Conservation (phyloP, 2,888 invertebrate species). For the Philhelius pedissequus region DNA sequence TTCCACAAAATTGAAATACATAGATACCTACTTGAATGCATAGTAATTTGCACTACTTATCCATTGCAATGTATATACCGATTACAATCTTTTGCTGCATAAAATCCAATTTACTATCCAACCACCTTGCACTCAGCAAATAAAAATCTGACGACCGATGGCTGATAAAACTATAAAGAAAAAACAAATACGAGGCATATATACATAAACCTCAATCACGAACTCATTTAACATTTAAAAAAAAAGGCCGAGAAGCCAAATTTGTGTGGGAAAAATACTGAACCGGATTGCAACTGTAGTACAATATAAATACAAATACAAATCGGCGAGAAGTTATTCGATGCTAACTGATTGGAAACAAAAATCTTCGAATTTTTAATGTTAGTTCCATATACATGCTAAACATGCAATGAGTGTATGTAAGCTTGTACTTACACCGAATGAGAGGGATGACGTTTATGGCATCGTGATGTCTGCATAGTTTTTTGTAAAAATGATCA, state of each 20-base stretch:
- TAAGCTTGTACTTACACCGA: not conserved
- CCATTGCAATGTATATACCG: constrained; percentile 7
- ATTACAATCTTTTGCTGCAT: not conserved
- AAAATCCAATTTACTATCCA: not conserved
- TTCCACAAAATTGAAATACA: constrained; percentile 4
- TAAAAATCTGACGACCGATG: not conserved
- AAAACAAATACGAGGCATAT: not conserved
- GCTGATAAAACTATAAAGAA: not conserved
- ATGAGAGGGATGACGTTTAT: constrained; percentile 12
- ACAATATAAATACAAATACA: too few species aligned
- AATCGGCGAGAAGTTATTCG: not conserved
- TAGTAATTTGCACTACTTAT: constrained; percentile 9
- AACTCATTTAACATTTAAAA: constrained; percentile 18
- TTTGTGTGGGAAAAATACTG: constrained; percentile 6
- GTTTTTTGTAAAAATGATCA: not conserved
- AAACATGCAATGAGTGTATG: not conserved
- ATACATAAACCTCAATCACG: not conserved
- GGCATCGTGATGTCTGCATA: constrained; percentile 17
- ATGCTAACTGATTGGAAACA: constrained; percentile 1
- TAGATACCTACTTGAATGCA: constrained; percentile 4
- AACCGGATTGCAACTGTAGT: constrained; percentile 8
- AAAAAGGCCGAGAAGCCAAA: constrained; percentile 22
- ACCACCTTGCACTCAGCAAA: not conserved
- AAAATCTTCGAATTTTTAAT: not conserved
- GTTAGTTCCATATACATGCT: not conserved